These are phyloP conservation scores for Stichodactyla helianthus DNA, from an alignment of 64 coral and sea anemone genomes.

Conservation along the genomic window DNA sequence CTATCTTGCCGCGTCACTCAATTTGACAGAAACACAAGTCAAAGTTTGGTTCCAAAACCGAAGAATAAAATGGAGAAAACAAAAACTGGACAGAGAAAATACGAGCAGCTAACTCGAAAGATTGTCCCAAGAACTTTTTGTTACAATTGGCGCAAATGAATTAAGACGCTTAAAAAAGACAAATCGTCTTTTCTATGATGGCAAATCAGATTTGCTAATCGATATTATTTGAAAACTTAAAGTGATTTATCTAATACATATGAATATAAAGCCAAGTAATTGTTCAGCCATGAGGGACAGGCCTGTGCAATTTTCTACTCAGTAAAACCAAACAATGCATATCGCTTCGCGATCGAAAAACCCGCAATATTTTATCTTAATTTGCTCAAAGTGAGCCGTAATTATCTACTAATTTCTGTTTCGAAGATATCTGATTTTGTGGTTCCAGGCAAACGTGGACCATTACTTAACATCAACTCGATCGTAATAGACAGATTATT, in stretches of 20 bases:
- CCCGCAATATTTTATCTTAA: slow-evolving; percentile 24
- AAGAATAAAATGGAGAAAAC: slow-evolving; percentile 70
- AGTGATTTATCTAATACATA: background rate
- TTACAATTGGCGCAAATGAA: background rate
- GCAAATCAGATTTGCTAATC: background rate
- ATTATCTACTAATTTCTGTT: slow-evolving; percentile 10
- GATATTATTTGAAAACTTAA: background rate
- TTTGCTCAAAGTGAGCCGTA: slow-evolving; percentile 22
- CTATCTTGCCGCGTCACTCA: slow-evolving; percentile 55
- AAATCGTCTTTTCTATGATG: background rate
- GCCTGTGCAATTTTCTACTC: background rate
- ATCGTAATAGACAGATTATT: slow-evolving; percentile 22
- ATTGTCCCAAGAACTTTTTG: background rate
- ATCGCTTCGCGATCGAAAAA: slow-evolving; percentile 10
- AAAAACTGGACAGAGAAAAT: slow-evolving; percentile 47
- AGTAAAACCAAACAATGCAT: slow-evolving; percentile 1
- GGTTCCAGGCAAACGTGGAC: background rate
- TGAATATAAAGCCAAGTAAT: background rate
- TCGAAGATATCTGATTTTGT: background rate
- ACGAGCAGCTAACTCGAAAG: slow-evolving; percentile 15
- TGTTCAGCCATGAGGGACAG: background rate
- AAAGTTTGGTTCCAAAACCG: slow-evolving; percentile 72
- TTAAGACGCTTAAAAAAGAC: background rate
- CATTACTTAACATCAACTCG: background rate
- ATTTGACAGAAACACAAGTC: slow-evolving; percentile 67